Percentiles rank a stretch among this genome's conserved stretches.
phyloP scores from a whole-genome alignment of 2,888 invertebrate species.

The Frankliniella fusca region DNA sequence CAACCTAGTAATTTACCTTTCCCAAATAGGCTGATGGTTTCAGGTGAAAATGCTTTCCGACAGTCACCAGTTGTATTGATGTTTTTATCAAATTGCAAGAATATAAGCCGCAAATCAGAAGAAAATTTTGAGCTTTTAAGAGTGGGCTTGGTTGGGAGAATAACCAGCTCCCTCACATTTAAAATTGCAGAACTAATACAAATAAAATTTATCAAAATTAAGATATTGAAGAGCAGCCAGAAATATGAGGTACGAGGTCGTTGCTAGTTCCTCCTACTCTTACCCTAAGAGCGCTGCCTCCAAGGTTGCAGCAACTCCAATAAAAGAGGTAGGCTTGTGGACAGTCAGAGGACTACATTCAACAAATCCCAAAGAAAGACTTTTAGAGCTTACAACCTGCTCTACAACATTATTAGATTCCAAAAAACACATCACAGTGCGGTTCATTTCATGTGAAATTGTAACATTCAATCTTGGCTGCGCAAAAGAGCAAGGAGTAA shows the following conservation, averaged over 20 bases:
- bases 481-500: neutral
- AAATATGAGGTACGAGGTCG: too few relatives aligned
- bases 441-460: neutral
- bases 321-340: neutral
- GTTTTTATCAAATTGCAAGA: constrained; percentile 8
- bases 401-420: neutral
- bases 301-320: neutral
- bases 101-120: neutral
- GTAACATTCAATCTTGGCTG: neutral
- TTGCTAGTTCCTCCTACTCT: neutral
- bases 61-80: neutral
- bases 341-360: neutral
- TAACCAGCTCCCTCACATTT: neutral
- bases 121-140: neutral
- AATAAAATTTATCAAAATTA: neutral
- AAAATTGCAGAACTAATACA: neutral
- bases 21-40: constrained; percentile 12
- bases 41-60: neutral
- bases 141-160: neutral
- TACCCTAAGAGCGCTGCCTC: neutral
- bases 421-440: neutral
- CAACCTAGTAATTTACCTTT: neutral
- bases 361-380: neutral
- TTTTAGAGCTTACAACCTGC: neutral
- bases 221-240: neutral